Base-by-base conservation (phyloP, 37 sponge, comb jelly and placozoan genomes). In the Oscarella lobularis region DNA sequence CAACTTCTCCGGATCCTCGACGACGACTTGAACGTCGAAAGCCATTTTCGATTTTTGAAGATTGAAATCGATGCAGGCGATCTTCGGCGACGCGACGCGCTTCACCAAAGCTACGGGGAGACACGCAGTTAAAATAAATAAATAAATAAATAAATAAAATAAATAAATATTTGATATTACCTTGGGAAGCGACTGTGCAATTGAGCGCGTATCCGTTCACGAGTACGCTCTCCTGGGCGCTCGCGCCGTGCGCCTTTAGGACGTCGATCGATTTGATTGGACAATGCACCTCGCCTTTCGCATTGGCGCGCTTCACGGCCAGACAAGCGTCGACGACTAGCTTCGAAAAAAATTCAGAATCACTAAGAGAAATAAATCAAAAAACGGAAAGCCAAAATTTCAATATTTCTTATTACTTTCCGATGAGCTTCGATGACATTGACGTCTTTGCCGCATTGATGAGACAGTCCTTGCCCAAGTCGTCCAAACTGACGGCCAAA, bases 131-230 rank as follows among this genome's bases (percentile, higher is more conserved):
- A n/a, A n/a, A n/a, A n/a, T n/a, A n/a, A n/a, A n/a, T n/a, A n/a
- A n/a, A n/a, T n/a, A n/a, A n/a, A n/a, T n/a, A n/a, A n/a, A n/a
- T n/a, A n/a, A n/a, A n/a, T n/a, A n/a, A n/a, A n/a, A n/a, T n/a
- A n/a, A n/a, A n/a, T n/a, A n/a, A n/a, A n/a, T n/a, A n/a, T n/a
- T 90, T 81, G 84, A 38, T 2, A 71, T n/a, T 27, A 91, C 92
- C 92, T 74, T 96, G 91, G 3, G 94, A 90, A 1, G 98, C 98
- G 0, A 93, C 88, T 37, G 98, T 96, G 67, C 98, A 96, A 83
- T 96, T 96, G 67, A 96, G 82, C 3, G 98, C 98, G 78, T 96
- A 96, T 2, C 98, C 98, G 80, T 93, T 81, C 38, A 96, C 86
- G 3, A 93, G 79, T 29, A 88, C 79, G 77, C 95, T 93, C 77